phyloP scores from a whole-genome alignment of 1,140 invertebrate species.

The Zaprionus vittiger region DNA sequence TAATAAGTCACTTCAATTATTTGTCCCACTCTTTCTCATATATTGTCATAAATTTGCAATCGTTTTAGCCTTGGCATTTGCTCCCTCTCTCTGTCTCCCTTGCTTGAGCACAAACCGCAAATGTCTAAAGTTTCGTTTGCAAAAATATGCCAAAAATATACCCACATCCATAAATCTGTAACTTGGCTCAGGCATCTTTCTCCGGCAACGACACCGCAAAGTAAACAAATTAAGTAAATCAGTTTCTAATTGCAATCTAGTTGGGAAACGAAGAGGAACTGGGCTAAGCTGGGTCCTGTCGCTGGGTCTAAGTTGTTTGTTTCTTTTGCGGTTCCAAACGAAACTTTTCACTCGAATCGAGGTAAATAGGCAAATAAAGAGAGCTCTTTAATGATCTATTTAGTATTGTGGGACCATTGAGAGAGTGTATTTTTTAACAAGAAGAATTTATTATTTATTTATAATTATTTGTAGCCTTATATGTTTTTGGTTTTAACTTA shows the following conservation, averaged over 20 bases:
- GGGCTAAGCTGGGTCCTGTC: constrained; percentile 2
- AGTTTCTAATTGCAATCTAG: constrained; percentile 74
- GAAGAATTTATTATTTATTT: too few relatives aligned
- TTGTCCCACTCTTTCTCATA: neutral
- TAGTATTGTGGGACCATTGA: neutral
- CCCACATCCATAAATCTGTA: constrained; percentile 65
- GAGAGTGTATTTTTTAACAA: neutral
- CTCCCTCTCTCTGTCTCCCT: neutral
- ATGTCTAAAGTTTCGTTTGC: constrained; percentile 62
- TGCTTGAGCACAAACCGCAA: constrained; percentile 48
- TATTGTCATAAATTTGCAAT: constrained; percentile 53
- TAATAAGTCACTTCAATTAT: constrained; percentile 39
- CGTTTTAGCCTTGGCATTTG: constrained; percentile 32
- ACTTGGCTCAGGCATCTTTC: constrained; percentile 54
- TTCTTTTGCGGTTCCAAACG: constrained; percentile 54
- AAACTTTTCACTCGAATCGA: constrained; percentile 52
- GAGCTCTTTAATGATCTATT: neutral
- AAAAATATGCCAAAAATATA: constrained; percentile 71
- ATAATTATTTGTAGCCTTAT: too few relatives aligned
- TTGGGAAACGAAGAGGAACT: constrained; percentile 18
- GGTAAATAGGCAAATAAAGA: constrained; percentile 63
- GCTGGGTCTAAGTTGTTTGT: constrained; percentile 49
- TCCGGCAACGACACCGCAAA: constrained; percentile 51
- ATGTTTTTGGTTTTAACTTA: too few relatives aligned
- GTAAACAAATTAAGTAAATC: constrained; percentile 79